phyloP scores from a whole-genome alignment of 2,888 invertebrate species.

The Pharmacophagus antenor region DNA sequence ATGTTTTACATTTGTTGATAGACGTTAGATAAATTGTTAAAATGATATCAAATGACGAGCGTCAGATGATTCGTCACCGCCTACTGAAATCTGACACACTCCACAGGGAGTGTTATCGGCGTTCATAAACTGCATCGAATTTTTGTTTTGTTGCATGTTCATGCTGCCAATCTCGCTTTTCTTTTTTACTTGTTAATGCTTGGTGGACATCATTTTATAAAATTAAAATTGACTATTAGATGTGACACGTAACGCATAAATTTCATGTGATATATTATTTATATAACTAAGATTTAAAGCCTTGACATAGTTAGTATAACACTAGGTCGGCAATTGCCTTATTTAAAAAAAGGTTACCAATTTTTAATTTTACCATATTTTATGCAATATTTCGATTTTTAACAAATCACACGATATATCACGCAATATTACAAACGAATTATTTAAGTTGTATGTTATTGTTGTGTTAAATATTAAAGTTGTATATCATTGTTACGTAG shows the following conservation, averaged over 20 bases:
- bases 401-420: no score
- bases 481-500: background rate
- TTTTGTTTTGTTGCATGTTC: background rate
- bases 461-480: background rate
- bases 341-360: background rate
- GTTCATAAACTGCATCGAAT: constrained; percentile 25
- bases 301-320: no score
- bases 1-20: constrained; percentile 33
- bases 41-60: constrained; percentile 33
- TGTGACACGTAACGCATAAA: background rate
- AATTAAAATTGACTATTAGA: no score
- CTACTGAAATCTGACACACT: constrained; percentile 18
- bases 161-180: background rate
- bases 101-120: constrained; percentile 33
- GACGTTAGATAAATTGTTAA: constrained; percentile 33
- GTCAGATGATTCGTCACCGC: constrained; percentile 37
- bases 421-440: no score
- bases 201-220: background rate
- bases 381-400: no score
- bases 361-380: no score
- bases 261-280: no score
- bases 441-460: no score
- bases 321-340: background rate
- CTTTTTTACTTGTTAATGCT: no score
- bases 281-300: no score